Evolutionary conservation across 2,888 invertebrate genomes (phyloP), one percentile per base, ranked within the genome.

Genomic region (Cryptocheilus praepositus): DNA sequence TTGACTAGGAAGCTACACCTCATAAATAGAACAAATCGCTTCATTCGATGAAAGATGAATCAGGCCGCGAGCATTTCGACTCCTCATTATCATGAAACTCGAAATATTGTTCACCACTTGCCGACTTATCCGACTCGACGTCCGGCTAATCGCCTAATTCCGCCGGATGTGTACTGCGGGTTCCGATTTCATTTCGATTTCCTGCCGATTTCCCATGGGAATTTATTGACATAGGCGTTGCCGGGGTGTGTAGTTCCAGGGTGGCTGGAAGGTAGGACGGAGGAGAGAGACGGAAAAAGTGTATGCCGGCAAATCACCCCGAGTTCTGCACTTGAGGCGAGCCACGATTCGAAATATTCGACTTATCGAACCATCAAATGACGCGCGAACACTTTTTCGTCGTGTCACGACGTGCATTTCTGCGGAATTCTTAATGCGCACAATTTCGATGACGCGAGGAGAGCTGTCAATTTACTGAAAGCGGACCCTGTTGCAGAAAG

Each of bases 191-290:
- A 56, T 53, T 64, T 68, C 52, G 60, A 60, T 54, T 36, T 22
- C 13, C 60, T 57, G 44, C 55, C 45, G 68, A 68, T 60, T 65
- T 51, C 46, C 28, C 43, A 28, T 56, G 49, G 43, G 55, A 44
- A 64, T 64, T 67, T 67, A 60, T 56, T 51, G 49, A 8, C 60
- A 21, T 22, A 18, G 56, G 18, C 45, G 56, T 52, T 60, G 36
- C 36, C n/a, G 52, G 22, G 59, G 60, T 36, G 36, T 36, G 36
- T 36, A 36, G 36, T 25, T 25, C 25, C 3, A 25, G 36, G 36
- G 7, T 36, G 36, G 11, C 36, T 36, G 7, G 36, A 36, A 36
- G 36, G 36, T 36, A 36, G 36, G 7, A 8, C 36, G 36, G 13
- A 2, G 36, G 36, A 1, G 36, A 11, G 36, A 36, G 44, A 60